Evolutionary conservation across 30 jellyfish, hydroid and myxozoan genomes (phyloP).

Genomic region (Pelagia noctiluca): DNA sequence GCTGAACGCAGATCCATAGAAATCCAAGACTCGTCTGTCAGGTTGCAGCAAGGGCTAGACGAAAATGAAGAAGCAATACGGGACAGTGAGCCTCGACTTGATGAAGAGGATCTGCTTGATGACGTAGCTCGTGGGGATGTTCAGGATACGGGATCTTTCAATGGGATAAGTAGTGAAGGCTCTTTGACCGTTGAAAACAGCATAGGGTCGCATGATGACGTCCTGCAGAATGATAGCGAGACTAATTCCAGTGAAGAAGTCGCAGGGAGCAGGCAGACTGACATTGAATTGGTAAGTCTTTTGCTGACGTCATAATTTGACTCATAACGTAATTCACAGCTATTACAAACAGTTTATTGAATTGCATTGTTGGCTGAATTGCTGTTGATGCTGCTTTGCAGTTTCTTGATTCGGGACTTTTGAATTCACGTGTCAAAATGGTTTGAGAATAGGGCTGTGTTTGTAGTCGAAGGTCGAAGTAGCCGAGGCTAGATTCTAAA

Average conservation of each 20-base stretch:
- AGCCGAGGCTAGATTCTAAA: no score
- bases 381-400: no score
- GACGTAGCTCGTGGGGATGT: not conserved
- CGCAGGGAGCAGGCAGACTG: not conserved
- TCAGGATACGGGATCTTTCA: not conserved
- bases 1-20: no score
- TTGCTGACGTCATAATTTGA: no score
- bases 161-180: slow-evolving; percentile 1
- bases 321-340: not conserved
- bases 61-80: not conserved
- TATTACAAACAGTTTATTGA: not conserved
- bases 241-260: not conserved
- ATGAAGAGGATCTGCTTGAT: not conserved
- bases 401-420: no score
- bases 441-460: no score
- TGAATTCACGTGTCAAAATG: no score
- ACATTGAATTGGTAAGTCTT: no score
- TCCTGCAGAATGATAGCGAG: not conserved
- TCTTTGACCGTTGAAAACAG: not conserved
- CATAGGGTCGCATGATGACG: not conserved
- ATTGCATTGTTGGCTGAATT: not conserved
- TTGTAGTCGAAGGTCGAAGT: no score
- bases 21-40: no score
- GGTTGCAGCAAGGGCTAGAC: not conserved
- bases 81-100: not conserved